These are phyloP conservation scores for Cariama cristata DNA, from an alignment of 2,113 vertebrate genomes.

Conservation along the genomic window DNA sequence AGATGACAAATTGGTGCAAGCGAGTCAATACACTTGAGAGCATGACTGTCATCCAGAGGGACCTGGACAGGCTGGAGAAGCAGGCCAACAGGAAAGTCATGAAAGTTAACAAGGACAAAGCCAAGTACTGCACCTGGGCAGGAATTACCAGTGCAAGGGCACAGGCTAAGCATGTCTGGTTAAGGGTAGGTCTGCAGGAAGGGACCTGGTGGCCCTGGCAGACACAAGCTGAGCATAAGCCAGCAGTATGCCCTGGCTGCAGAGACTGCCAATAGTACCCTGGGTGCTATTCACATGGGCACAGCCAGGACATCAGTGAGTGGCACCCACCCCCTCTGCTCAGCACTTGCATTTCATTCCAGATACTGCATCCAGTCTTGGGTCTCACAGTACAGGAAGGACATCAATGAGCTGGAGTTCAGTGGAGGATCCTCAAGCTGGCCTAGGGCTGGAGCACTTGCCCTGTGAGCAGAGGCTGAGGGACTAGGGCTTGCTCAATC, in stretches of 20 bases:
- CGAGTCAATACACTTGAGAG: not conserved
- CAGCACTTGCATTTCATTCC: not conserved
- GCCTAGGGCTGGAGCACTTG: not conserved
- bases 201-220: no score
- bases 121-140: not conserved
- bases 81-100: not conserved
- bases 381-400: not conserved
- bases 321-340: not conserved
- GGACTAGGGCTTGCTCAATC: not conserved
- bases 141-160: not conserved
- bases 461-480: not conserved
- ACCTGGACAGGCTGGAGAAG: not conserved
- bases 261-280: rapidly evolving
- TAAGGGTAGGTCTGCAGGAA: not conserved
- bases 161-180: no score
- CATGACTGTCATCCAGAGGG: not conserved
- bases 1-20: not conserved
- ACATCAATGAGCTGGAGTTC: not conserved
- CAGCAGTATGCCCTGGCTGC: not conserved
- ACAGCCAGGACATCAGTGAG: not conserved
- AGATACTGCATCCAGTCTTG: not conserved
- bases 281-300: not conserved
- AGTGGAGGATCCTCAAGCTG: no score
- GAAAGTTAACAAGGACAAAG: not conserved
- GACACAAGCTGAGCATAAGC: not conserved